Evolutionary conservation across 2,113 vertebrate genomes (phyloP).

Genomic region (Menidia beryllina): DNA sequence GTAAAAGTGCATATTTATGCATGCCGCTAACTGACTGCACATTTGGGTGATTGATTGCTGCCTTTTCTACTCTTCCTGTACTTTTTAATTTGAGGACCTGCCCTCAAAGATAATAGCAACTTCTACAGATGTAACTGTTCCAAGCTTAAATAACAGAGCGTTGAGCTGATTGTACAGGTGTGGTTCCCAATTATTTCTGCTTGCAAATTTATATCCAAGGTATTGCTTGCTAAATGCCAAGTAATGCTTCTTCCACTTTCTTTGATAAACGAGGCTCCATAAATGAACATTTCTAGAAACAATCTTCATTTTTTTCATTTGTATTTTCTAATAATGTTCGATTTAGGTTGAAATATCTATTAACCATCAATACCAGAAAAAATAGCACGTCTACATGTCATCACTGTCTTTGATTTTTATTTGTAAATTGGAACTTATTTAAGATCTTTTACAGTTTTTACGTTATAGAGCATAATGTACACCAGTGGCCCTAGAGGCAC

Average conservation of each 20-base stretch:
- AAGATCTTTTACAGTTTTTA: no score
- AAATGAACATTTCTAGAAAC: neutral
- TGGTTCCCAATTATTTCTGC: neutral
- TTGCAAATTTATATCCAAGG: neutral
- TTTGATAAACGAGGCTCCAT: neutral
- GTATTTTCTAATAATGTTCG: no score
- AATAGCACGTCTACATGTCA: no score
- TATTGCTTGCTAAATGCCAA: neutral
- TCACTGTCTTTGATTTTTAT: no score
- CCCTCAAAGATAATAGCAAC: neutral
- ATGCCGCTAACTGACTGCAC: constrained; percentile 24
- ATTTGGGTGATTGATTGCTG: constrained; percentile 23
- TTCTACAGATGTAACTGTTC: constrained; percentile 5
- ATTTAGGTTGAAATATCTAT: no score
- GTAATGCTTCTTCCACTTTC: neutral
- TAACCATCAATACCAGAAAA: no score
- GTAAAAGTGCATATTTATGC: neutral
- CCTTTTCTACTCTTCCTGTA: constrained; percentile 26
- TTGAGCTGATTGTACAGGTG: no score
- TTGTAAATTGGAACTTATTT: no score
- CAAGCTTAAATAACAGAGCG: neutral
- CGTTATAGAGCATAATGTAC: no score
- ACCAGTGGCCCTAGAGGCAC: no score
- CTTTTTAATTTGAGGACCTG: constrained; percentile 31
- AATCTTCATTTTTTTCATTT: no score